phyloP scores from a whole-genome alignment of 2,888 invertebrate genomes.

The Diaperis boleti region DNA sequence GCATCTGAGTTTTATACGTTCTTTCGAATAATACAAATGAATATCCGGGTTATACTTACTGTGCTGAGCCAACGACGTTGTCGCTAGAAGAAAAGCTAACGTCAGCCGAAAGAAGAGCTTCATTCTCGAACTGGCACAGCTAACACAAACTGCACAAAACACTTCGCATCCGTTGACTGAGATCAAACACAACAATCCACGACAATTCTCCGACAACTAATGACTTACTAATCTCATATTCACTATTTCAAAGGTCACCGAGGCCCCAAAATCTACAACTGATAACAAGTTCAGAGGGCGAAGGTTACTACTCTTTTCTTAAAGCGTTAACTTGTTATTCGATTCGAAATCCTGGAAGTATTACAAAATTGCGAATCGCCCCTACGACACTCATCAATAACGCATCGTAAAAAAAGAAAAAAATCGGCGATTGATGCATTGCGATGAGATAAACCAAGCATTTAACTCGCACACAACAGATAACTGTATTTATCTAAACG shows the following conservation, averaged over 20 bases:
- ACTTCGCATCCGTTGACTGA: slow-evolving; percentile 26
- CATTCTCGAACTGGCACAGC: slow-evolving; percentile 47
- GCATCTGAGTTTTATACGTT: slow-evolving; percentile 44
- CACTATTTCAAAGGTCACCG: slow-evolving; percentile 55
- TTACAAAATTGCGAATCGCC: background rate
- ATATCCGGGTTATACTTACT: slow-evolving; percentile 49
- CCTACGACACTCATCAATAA: background rate
- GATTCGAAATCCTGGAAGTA: slow-evolving; percentile 6
- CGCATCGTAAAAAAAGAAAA: slow-evolving; percentile 1
- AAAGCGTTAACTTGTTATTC: slow-evolving; percentile 11
- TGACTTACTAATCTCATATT: slow-evolving; percentile 44
- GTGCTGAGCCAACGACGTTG: slow-evolving; percentile 47
- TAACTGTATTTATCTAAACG: slow-evolving; percentile 23
- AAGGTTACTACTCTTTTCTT: slow-evolving; percentile 41
- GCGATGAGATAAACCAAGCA: slow-evolving; percentile 9
- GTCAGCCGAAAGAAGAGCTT: slow-evolving; percentile 46
- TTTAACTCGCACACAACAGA: slow-evolving; percentile 4
- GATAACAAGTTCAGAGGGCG: slow-evolving; percentile 56
- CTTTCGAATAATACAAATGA: slow-evolving; percentile 46
- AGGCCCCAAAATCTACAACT: slow-evolving; percentile 49
- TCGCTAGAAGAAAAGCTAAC: slow-evolving; percentile 46
- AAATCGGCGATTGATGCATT: slow-evolving; percentile 1
- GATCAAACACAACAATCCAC: slow-evolving; percentile 24
- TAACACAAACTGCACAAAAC: slow-evolving; percentile 40
- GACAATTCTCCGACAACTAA: slow-evolving; percentile 30